phyloP scores from a whole-genome alignment of 2,888 invertebrate genomes.

The Latrodectus elegans region DNA sequence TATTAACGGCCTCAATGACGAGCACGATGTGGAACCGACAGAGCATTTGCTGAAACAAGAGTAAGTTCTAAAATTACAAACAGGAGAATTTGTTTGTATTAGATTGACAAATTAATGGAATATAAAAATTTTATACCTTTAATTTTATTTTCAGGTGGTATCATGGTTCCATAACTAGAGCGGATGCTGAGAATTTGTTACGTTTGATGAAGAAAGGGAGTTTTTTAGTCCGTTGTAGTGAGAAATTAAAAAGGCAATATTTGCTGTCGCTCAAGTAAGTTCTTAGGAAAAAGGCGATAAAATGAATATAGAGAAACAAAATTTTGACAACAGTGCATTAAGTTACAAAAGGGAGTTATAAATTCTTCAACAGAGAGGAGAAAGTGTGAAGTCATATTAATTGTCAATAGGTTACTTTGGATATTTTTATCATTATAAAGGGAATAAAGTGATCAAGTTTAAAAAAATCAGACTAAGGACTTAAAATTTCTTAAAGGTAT shows the following conservation, averaged over 20 bases:
- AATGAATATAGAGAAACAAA: no score
- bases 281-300: neutral
- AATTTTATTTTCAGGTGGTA: constrained; percentile 81
- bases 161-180: constrained; percentile 92
- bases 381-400: no score
- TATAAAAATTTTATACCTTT: neutral
- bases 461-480: no score
- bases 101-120: neutral
- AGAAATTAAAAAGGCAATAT: constrained; percentile 93
- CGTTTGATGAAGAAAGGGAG: constrained; percentile 90
- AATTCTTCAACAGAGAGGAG: no score
- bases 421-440: no score
- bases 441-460: no score
- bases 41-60: constrained; percentile 47
- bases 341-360: no score
- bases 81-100: neutral
- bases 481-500: no score
- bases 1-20: constrained; percentile 18
- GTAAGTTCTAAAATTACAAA: constrained; percentile 6
- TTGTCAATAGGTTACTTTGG: no score
- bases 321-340: no score
- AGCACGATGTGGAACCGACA: constrained; percentile 40
- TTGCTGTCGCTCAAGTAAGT: constrained; percentile 95
- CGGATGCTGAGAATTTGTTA: constrained; percentile 92
- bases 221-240: constrained; percentile 94